phyloP scores from a whole-genome alignment of 2,113 vertebrate genomes.

The Nothoprocta pentlandii region DNA sequence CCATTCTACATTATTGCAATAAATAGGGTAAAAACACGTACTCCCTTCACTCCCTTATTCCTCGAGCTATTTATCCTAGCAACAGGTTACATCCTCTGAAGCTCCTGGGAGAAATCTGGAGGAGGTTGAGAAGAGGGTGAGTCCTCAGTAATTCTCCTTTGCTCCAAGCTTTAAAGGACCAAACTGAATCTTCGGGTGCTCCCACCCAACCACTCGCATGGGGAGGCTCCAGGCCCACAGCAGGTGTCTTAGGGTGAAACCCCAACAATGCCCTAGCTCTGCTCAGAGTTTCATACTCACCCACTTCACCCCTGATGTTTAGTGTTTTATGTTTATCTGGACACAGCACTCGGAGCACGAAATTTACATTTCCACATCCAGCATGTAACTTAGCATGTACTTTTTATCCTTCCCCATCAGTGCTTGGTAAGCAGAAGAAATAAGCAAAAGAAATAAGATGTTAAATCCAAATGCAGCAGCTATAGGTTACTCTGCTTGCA shows the following conservation, averaged over 20 bases:
- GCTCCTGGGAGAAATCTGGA: fast-evolving
- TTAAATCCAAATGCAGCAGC: not conserved
- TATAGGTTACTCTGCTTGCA: not conserved
- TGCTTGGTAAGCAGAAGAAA: not conserved
- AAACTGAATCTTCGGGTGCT: not conserved
- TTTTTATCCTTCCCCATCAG: fast-evolving
- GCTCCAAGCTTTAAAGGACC: not conserved
- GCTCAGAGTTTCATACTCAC: not conserved
- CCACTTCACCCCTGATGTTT: not conserved
- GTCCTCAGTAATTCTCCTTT: not conserved
- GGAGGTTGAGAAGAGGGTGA: not conserved
- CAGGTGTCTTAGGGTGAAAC: not conserved
- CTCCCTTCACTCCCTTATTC: fast-evolving
- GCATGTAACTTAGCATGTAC: not conserved
- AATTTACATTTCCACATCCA: not conserved
- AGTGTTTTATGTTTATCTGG: not conserved
- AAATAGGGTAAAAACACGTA: not conserved
- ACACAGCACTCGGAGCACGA: not conserved
- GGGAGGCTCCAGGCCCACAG: not conserved
- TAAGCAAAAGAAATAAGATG: not conserved
- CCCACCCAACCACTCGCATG: fast-evolving
- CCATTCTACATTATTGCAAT: not conserved
- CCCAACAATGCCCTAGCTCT: not conserved
- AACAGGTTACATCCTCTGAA: not conserved
- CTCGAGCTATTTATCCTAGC: not conserved